A percentile compares a stretch with the other conserved stretches of the same genome.
These are phyloP conservation scores for Noctua pronuba DNA, from an alignment of 2,888 invertebrate genomes.

Conservation along the genomic window DNA sequence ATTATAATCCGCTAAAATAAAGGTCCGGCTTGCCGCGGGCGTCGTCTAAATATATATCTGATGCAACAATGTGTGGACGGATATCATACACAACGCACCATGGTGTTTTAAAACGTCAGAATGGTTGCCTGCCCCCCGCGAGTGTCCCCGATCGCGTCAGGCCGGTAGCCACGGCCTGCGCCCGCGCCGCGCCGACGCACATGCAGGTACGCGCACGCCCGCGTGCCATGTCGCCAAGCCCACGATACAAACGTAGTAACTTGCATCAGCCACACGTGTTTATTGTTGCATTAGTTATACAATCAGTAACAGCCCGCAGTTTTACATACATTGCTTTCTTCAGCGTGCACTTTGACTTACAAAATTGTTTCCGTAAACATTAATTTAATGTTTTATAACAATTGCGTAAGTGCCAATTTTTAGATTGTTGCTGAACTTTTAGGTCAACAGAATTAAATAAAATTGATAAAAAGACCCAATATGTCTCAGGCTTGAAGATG, in stretches of 20 bases:
- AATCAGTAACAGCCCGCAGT: slow-evolving; percentile 19
- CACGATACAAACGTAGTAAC: slow-evolving; percentile 58
- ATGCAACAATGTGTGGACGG: slow-evolving; percentile 45
- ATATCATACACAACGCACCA: slow-evolving; percentile 40
- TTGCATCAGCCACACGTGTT: slow-evolving; percentile 69
- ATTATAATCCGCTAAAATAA: background rate
- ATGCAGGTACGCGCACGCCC: slow-evolving; percentile 47
- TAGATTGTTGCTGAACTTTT: slow-evolving; percentile 35
- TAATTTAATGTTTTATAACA: background rate
- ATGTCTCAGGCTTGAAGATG: slow-evolving; percentile 7
- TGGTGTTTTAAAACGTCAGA: slow-evolving; percentile 21
- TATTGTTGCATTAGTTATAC: slow-evolving; percentile 25
- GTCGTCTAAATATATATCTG: slow-evolving; percentile 36
- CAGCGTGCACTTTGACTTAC: slow-evolving; percentile 20
- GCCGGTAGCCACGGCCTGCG: background rate
- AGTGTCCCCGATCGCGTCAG: slow-evolving; percentile 4
- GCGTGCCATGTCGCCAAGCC: slow-evolving; percentile 26
- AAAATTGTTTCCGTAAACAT: slow-evolving; percentile 38
- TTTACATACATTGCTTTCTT: slow-evolving; percentile 16
- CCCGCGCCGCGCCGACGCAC: slow-evolving; percentile 23
- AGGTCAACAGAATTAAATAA: slow-evolving; percentile 25
- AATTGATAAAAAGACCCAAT: background rate
- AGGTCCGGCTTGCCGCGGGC: background rate
- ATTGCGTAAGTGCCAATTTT: slow-evolving; percentile 8
- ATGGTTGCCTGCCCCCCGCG: slow-evolving; percentile 12